Base-by-base conservation (phyloP, 35 echinoderm and acorn worm species). In the Lytechinus variegatus region DNA sequence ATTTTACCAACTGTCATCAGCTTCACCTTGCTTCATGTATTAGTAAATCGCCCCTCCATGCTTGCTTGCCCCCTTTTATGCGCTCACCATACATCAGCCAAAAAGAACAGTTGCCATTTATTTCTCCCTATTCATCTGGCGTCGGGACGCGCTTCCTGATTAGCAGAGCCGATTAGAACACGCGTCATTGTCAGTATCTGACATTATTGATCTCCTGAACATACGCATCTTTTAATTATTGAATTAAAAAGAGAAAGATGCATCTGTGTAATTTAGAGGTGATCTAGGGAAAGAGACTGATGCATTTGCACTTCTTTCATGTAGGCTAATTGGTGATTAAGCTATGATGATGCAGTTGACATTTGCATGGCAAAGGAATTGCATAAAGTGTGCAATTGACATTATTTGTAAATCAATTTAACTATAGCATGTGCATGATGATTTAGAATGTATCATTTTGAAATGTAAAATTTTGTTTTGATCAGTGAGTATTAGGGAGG, bases 151-250 rank as follows among this genome's bases (percentile, higher is more conserved):
- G 44, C 87, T 88, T 27, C 12, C 88, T 90, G 29, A 90, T 90
- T 90, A 90, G 88, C 88, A 12, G 52, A 44, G 11, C 55, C 56
- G 92, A 93, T 93, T 93, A 93, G 21, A 55, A 93, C 54, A 27
- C 10, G 92, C 27, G 56, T 93, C 92, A 93, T 57, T 0, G 92
- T 55, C 92, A 57, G 57, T 93, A 93, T 93, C 54, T 55, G 27
- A 54, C 53, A 55, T 54, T 93, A 93, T 93, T 93, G 92, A 93
- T 93, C 92, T 56, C 53, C 11, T 57, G 92, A 93, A 54, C 92
- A 93, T 53, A 54, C 54, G 52, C 92, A 93, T 57, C 52, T 57
- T 54, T 57, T 57, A 93, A 57, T 93, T 54, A 93, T 93, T n/a
- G 9, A 21, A 93, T 93, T 93, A 93, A 79, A 79, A 16, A 79